Conservation (phyloP, 35 echinoderm and acorn worm genomes). For the Amphiura filiformis region DNA sequence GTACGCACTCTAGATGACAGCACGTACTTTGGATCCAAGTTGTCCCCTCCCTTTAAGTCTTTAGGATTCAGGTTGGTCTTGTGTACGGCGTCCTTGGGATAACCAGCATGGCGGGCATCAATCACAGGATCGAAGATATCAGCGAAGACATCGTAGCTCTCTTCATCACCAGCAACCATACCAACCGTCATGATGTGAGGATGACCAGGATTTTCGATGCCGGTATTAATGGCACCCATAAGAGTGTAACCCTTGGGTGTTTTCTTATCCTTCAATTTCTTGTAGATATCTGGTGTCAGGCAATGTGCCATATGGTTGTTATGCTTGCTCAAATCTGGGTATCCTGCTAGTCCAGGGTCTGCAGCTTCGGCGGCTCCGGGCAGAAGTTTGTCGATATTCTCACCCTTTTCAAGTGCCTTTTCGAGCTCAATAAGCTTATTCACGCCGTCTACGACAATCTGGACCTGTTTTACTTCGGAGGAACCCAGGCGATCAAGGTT, state of each 20-base stretch:
- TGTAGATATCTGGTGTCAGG: constrained; percentile 83
- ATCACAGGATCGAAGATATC: constrained; percentile 95
- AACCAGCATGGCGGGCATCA: constrained; percentile 87
- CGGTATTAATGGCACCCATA: constrained; percentile 66
- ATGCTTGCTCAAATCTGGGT: constrained; percentile 89
- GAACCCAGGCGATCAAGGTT: constrained; percentile 91
- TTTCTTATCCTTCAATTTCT: constrained; percentile 72
- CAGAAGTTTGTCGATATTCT: constrained; percentile 59
- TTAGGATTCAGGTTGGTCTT: constrained; percentile 70
- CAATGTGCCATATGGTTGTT: constrained; percentile 96
- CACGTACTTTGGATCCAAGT: constrained; percentile 87
- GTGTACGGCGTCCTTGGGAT: constrained; percentile 74
- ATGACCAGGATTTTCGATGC: constrained; percentile 92
- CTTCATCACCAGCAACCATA: constrained; percentile 97
- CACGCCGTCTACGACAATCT: constrained; percentile 89
- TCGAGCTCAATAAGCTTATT: constrained; percentile 71
- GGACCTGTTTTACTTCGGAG: constrained; percentile 93
- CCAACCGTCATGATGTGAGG: constrained; percentile 99
- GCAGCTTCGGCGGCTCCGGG: constrained; percentile 5
- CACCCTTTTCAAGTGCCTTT: constrained; percentile 70
- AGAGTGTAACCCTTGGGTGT: constrained; percentile 73
- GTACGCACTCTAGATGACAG: constrained; percentile 91
- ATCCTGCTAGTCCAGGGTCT: constrained; percentile 46
- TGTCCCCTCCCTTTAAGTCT: constrained; percentile 68
- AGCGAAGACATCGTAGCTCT: constrained; percentile 83